phyloP scores from a whole-genome alignment of 2,888 invertebrate species.

The Agrotis clavis region DNA sequence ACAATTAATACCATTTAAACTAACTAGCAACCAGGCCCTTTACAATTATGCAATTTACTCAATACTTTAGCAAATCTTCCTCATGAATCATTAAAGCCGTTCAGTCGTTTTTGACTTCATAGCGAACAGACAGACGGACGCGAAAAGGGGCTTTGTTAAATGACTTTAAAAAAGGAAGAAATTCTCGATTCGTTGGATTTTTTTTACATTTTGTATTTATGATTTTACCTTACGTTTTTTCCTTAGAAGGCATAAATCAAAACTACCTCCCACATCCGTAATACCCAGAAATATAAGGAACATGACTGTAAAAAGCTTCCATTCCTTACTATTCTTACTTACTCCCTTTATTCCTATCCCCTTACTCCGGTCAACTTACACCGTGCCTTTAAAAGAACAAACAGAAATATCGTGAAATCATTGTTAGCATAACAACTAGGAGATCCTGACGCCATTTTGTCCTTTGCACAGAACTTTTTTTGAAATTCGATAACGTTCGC shows the following conservation, averaged over 20 bases:
- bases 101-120: no score
- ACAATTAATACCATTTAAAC: no score
- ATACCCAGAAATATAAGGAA: constrained; percentile 6
- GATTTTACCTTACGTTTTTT: not conserved
- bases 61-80: no score
- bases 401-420: constrained; percentile 19
- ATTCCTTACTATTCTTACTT: constrained; percentile 14
- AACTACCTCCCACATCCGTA: not conserved
- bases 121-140: no score
- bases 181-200: no score
- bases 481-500: constrained; percentile 41
- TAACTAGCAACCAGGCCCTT: no score
- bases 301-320: constrained; percentile 5
- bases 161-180: no score
- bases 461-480: constrained; percentile 29
- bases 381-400: constrained; percentile 24
- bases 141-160: no score
- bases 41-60: no score
- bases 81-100: no score
- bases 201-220: not conserved
- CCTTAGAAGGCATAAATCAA: not conserved
- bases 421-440: constrained; percentile 43
- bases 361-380: constrained; percentile 35
- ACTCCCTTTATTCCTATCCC: constrained; percentile 10
- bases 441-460: constrained; percentile 8